These are phyloP conservation scores for Nettapus auritus DNA, from an alignment of 2,113 vertebrate genomes.

Conservation along the genomic window DNA sequence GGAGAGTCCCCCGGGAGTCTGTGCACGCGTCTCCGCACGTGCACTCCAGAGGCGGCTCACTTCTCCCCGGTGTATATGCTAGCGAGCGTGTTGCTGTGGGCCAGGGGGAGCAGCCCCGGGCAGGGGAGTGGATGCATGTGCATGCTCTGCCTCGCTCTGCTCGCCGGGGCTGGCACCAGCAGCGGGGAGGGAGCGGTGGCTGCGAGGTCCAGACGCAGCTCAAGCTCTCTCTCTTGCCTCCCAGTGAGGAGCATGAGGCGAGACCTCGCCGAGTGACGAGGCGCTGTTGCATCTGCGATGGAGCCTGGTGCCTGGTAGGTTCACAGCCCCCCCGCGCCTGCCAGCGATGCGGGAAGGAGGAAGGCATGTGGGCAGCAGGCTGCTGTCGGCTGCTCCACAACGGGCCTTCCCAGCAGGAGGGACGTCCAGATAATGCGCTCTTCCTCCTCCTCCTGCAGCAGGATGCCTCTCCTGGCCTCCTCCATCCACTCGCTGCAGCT, in stretches of 20 bases:
- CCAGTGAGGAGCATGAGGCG: conserved; percentile 78
- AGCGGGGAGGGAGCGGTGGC: rapidly evolving
- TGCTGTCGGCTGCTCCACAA: neutral
- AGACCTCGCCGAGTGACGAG: conserved; percentile 56
- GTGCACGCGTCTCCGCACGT: neutral
- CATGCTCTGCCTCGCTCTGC: neutral
- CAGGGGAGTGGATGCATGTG: neutral
- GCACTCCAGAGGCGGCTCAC: neutral
- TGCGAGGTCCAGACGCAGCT: rapidly evolving
- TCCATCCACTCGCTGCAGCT: conserved; percentile 71
- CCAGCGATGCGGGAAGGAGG: neutral
- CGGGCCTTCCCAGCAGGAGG: neutral
- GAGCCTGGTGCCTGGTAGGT: conserved; percentile 78
- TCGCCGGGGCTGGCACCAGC: rapidly evolving
- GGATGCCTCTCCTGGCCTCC: conserved; percentile 71
- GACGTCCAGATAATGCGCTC: neutral
- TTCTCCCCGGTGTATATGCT: neutral
- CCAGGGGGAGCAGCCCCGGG: rapidly evolving
- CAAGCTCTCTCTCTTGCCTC: neutral
- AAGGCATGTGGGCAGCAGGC: neutral
- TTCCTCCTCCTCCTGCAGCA: neutral
- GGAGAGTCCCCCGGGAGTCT: conserved; percentile 15
- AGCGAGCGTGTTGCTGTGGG: rapidly evolving
- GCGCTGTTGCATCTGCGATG: conserved; percentile 58
- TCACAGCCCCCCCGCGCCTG: neutral